A percentile compares a stretch with the other conserved stretches of the same genome.
Evolutionary conservation across 2,888 invertebrate genomes (phyloP).

Genomic region (Xylophagus ater): DNA sequence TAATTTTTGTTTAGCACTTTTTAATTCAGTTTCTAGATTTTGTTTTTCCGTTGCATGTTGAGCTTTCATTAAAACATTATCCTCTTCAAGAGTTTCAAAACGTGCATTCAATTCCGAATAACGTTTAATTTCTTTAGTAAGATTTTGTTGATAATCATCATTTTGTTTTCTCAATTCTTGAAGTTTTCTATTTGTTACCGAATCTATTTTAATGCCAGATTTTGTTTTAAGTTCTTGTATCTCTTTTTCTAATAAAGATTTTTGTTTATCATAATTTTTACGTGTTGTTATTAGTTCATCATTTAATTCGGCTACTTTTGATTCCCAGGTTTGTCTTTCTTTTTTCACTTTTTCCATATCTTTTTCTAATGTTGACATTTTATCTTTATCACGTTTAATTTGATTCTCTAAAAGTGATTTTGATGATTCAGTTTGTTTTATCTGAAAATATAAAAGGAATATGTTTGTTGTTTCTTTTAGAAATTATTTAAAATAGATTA

Average conservation of each 20-base stretch:
- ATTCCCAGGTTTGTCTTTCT: slow-evolving; percentile 53
- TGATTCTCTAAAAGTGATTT: slow-evolving; percentile 39
- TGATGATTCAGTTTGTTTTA: slow-evolving; percentile 42
- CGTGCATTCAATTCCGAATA: slow-evolving; percentile 70
- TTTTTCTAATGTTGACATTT: slow-evolving; percentile 46
- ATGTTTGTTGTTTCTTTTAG: too few relatives aligned
- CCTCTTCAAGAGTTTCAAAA: slow-evolving; percentile 74
- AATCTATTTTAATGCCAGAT: slow-evolving; percentile 44
- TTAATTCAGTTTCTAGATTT: slow-evolving; percentile 48
- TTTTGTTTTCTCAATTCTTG: slow-evolving; percentile 42
- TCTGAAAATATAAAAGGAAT: slow-evolving; percentile 21
- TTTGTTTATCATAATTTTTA: slow-evolving; percentile 56
- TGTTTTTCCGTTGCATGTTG: slow-evolving; percentile 73
- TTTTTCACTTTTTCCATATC: slow-evolving; percentile 52
- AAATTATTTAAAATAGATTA: too few relatives aligned
- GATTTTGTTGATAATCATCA: slow-evolving; percentile 54
- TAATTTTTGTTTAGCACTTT: slow-evolving; percentile 27
- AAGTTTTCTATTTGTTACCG: slow-evolving; percentile 56
- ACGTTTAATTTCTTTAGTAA: slow-evolving; percentile 57
- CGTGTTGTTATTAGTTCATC: slow-evolving; percentile 45
- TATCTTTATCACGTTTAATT: slow-evolving; percentile 40
- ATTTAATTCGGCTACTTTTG: slow-evolving; percentile 50
- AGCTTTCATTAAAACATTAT: slow-evolving; percentile 72
- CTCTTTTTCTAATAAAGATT: slow-evolving; percentile 60
- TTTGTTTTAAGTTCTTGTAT: slow-evolving; percentile 65